Evolutionary conservation across 2,113 vertebrate species (phyloP).

Genomic region (Siniperca chuatsi): DNA sequence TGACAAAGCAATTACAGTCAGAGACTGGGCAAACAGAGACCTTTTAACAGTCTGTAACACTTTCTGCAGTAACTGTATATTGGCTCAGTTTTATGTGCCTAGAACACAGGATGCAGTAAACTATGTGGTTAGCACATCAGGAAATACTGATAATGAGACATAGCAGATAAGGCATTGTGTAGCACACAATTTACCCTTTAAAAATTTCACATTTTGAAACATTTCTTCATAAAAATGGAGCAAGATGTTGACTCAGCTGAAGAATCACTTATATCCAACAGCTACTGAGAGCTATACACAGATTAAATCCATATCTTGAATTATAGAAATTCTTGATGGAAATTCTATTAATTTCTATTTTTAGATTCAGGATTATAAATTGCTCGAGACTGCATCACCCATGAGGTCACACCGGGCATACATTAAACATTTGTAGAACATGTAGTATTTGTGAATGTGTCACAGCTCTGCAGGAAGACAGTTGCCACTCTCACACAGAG

Average conservation of each 20-base stretch:
- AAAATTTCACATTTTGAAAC: constrained; percentile 13
- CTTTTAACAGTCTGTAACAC: constrained; percentile 54
- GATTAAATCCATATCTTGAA: constrained; percentile 11
- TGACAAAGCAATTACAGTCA: constrained; percentile 57
- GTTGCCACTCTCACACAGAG: constrained; percentile 31
- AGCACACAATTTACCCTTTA: background rate
- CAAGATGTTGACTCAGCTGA: constrained; percentile 23
- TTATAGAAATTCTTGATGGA: background rate
- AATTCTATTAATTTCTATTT: background rate
- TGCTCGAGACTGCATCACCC: background rate
- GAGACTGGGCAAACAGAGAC: constrained; percentile 45
- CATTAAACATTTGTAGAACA: constrained; percentile 52
- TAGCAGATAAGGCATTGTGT: background rate
- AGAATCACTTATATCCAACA: background rate
- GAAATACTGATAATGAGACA: constrained; percentile 36
- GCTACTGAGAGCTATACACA: background rate
- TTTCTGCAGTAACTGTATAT: constrained; percentile 37
- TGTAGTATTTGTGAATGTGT: constrained; percentile 47
- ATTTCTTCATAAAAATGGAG: background rate
- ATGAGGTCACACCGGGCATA: constrained; percentile 16
- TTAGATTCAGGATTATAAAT: background rate
- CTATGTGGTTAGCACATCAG: constrained; percentile 23
- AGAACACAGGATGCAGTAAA: constrained; percentile 33
- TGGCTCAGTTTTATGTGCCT: constrained; percentile 27
- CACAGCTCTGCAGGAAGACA: constrained; percentile 44